Conservation (phyloP, 2,113 vertebrate species). For the Pachycephala philippinensis region DNA sequence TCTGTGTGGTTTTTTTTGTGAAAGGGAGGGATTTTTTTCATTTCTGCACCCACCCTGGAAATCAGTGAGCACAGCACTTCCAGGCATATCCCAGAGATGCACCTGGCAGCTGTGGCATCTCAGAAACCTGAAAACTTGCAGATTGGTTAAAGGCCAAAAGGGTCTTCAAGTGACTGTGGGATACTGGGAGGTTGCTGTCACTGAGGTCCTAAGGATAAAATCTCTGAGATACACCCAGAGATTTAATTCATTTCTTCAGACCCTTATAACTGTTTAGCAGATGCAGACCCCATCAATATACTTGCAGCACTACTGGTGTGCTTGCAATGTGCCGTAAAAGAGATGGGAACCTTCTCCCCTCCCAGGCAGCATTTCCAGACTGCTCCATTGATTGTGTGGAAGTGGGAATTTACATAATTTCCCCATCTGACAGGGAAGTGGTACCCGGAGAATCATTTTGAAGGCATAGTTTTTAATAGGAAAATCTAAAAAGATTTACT, state of each 20-base stretch:
- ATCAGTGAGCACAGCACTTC: not conserved
- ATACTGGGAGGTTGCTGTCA: not conserved
- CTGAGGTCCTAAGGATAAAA: not conserved
- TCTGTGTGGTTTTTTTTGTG: not conserved
- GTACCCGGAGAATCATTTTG: not conserved
- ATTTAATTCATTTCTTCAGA: not conserved
- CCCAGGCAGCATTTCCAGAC: not conserved
- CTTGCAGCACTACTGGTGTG: not conserved
- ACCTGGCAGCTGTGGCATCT: rapidly evolving
- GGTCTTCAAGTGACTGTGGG: not conserved
- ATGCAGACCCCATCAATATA: not conserved
- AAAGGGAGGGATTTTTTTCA: not conserved
- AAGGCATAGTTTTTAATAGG: not conserved
- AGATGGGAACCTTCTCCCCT: not conserved
- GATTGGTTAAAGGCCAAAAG: not conserved
- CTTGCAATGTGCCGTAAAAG: not conserved
- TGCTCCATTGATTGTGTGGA: not conserved
- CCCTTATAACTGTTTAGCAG: not conserved
- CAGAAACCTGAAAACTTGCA: not conserved
- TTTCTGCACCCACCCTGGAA: not conserved
- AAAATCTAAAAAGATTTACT: not conserved
- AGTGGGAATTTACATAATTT: not conserved
- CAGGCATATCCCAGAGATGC: not conserved
- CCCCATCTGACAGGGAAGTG: not conserved
- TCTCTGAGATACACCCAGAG: not conserved